Percentiles rank a stretch among this genome's conserved stretches.
Evolutionary conservation across 1,140 invertebrate species (phyloP).

Genomic region (Caenorhabditis remanei): DNA sequence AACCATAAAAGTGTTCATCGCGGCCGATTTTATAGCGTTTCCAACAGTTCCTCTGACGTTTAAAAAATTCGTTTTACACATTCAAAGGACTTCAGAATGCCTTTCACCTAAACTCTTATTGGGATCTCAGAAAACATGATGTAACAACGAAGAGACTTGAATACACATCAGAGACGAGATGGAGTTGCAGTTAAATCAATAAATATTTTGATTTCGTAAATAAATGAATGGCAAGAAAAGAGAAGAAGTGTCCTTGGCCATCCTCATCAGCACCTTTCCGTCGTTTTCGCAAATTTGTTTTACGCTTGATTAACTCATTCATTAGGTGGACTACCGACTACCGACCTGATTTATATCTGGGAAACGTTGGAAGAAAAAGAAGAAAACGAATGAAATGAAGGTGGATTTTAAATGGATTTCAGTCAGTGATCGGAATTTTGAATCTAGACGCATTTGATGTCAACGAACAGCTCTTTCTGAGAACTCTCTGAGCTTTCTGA

Average conservation of each 20-base stretch:
- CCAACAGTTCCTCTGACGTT: background rate
- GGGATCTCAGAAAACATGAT: no score
- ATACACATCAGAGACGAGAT: no score
- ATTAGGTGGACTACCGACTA: background rate
- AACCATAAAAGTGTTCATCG: background rate
- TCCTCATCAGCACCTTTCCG: conserved; percentile 41
- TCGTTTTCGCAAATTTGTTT: conserved; percentile 51
- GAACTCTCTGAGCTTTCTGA: no score
- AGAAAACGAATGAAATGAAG: background rate
- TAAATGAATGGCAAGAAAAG: background rate
- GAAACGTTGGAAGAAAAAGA: background rate
- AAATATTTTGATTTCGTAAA: no score
- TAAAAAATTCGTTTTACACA: no score
- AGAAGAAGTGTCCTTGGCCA: conserved; percentile 17
- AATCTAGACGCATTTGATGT: no score
- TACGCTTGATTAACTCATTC: conserved; percentile 52
- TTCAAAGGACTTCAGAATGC: no score
- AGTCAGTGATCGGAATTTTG: background rate
- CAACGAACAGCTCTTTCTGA: no score
- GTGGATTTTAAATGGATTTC: background rate
- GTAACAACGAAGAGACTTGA: no score
- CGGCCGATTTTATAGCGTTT: background rate
- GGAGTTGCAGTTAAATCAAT: no score
- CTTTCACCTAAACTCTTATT: no score
- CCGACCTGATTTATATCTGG: conserved; percentile 52